Evolutionary conservation across 2,797 vertebrate genomes (phyloP), one percentile per base, ranked within the genome.

Genomic region (Rhinichthys osculus): DNA sequence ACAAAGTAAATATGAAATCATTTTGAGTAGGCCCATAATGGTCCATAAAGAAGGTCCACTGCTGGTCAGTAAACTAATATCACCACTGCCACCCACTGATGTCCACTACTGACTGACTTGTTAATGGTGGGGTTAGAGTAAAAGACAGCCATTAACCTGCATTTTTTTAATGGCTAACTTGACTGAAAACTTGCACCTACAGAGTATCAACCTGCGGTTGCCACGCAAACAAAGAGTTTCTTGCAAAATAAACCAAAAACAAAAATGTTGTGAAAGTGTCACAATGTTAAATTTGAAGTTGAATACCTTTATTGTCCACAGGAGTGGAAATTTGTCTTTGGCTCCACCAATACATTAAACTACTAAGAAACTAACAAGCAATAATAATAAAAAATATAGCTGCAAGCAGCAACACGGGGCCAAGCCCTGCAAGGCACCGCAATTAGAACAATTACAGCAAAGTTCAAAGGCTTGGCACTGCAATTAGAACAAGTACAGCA

Each of bases 111-210:
- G 67, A 66, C 47, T 21, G 23, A 78, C 50, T 57, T 47, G n/a
- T 38, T 67, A 84, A 77, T 42, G 30, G 35, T 78, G 74, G 59
- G 9, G 35, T 59, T 17, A 5, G 11, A 71, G 27, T 17, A 19
- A 66, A 73, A 62, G 19, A 57, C 47, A 52, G 10, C 47, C 74
- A 71, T 71, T 78, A 44, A 78, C 83, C 47, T 78, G 50, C 81
- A 74, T 27, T 38, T 16, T 23, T 40, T 72, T 62, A 82, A 72
- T 82, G 35, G 81, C 19, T 54, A n/a, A 54, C 11, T 52, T n/a
- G 23, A 35, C n/a, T 5, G 7, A 0, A 82, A 40, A 57, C 23
- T 27, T 21, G 5, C 66, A 82, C 66, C 33, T 54, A 82, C 8
- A 44, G 9, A 57, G 33, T 14, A 62, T 19, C 30, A 54, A 59